Percentiles rank a stretch among this genome's conserved stretches.
Conservation (phyloP, 2,113 vertebrate genomes). For the Neopipo cinnamomea region DNA sequence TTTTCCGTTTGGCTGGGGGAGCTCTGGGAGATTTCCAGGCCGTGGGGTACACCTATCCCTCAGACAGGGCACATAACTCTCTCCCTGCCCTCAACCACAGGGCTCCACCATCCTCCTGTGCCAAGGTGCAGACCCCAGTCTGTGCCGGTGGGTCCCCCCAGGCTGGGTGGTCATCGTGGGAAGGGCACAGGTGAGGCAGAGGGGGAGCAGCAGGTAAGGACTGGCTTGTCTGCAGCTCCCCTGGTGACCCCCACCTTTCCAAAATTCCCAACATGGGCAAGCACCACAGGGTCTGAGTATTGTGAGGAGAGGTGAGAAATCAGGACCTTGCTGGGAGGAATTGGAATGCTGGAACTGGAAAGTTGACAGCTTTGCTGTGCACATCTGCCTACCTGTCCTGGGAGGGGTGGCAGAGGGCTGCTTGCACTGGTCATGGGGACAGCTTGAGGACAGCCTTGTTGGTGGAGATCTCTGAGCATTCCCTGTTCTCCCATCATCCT, state of each 20-base stretch:
- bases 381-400: accelerated
- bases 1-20: neutral
- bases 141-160: neutral
- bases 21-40: neutral
- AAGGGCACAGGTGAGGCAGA: neutral
- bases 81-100: accelerated
- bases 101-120: neutral
- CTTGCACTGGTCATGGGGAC: neutral
- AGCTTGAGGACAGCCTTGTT: neutral
- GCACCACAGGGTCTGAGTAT: neutral
- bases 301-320: neutral
- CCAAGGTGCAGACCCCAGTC: accelerated
- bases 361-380: neutral
- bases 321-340: neutral
- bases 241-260: neutral
- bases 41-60: neutral
- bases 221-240: neutral
- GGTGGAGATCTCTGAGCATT: neutral
- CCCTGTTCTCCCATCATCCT: neutral
- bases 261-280: accelerated
- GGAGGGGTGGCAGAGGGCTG: neutral
- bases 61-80: accelerated
- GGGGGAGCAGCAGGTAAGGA: neutral
- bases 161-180: accelerated
- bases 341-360: accelerated